Percentiles rank a stretch among this genome's conserved stretches.
phyloP scores from a whole-genome alignment of 2,797 vertebrate species.

The Masticophis lateralis region DNA sequence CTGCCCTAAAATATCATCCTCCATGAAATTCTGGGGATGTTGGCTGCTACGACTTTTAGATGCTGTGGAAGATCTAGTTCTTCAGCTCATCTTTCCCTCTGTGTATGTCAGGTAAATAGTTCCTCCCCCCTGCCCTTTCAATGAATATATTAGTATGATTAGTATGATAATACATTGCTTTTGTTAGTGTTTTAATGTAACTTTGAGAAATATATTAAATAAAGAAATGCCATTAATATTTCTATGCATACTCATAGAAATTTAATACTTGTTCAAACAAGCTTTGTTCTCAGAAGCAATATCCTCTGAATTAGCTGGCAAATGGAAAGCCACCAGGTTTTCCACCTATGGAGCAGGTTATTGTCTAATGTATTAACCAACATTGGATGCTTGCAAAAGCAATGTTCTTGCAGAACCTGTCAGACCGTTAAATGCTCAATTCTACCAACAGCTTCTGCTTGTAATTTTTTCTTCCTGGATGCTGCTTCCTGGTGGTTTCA shows the following conservation, averaged over 20 bases:
- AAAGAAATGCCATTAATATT: constrained; percentile 21
- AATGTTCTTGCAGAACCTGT: neutral
- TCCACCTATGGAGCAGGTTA: neutral
- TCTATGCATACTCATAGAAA: constrained; percentile 28
- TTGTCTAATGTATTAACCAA: neutral
- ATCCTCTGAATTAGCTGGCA: neutral
- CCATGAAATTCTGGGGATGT: neutral
- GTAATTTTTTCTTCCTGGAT: neutral
- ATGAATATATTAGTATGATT: neutral
- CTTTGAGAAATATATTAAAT: neutral
- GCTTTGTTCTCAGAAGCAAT: neutral
- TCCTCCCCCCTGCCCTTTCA: neutral
- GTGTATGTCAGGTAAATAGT: neutral
- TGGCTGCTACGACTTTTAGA: neutral
- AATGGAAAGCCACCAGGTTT: neutral
- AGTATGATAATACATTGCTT: neutral
- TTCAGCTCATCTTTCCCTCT: neutral
- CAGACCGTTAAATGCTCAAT: neutral
- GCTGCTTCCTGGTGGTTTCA: constrained; percentile 17
- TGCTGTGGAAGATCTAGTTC: neutral
- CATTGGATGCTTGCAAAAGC: neutral
- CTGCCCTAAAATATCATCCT: neutral
- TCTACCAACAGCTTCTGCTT: constrained; percentile 10
- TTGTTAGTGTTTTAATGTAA: neutral
- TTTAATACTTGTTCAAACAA: neutral